These are phyloP conservation scores for Deladenus siricidicola DNA, from an alignment of 2,888 invertebrate species.

Conservation along the genomic window DNA sequence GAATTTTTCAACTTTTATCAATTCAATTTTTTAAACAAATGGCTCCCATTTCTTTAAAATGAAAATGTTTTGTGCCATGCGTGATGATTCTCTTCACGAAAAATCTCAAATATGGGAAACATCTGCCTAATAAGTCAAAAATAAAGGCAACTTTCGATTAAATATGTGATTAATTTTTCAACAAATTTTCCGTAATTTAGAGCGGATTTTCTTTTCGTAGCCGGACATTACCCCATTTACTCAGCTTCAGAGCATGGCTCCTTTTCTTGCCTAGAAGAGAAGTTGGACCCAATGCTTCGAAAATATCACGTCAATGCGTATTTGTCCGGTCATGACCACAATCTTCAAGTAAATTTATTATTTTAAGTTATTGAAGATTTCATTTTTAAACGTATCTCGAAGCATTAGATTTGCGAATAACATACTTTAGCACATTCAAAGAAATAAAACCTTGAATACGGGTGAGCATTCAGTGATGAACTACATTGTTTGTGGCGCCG, in stretches of 20 bases:
- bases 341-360: conserved; percentile 54
- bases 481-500: conserved; percentile 56
- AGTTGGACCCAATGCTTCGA: conserved; percentile 55
- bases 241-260: conserved; percentile 58
- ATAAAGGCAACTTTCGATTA: neutral
- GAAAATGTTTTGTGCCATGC: too few relatives aligned
- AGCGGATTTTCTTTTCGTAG: conserved; percentile 56
- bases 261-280: conserved; percentile 55
- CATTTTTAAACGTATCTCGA: neutral
- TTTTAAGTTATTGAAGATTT: neutral
- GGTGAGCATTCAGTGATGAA: conserved; percentile 50
- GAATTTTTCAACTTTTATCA: too few relatives aligned
- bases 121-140: neutral
- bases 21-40: too few relatives aligned
- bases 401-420: neutral
- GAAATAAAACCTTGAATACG: conserved; percentile 15
- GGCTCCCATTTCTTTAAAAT: too few relatives aligned
- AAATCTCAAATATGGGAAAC: conserved; percentile 4
- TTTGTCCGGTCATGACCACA: conserved; percentile 58
- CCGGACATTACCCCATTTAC: conserved; percentile 57
- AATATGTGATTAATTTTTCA: neutral
- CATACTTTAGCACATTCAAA: conserved; percentile 14
- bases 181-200: conserved; percentile 41
- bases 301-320: conserved; percentile 57
- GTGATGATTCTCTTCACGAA: too few relatives aligned